A percentile compares a stretch with the other conserved stretches of the same genome.
Conservation (phyloP, 2,113 vertebrate species). For the Pseudopodoces humilis region DNA sequence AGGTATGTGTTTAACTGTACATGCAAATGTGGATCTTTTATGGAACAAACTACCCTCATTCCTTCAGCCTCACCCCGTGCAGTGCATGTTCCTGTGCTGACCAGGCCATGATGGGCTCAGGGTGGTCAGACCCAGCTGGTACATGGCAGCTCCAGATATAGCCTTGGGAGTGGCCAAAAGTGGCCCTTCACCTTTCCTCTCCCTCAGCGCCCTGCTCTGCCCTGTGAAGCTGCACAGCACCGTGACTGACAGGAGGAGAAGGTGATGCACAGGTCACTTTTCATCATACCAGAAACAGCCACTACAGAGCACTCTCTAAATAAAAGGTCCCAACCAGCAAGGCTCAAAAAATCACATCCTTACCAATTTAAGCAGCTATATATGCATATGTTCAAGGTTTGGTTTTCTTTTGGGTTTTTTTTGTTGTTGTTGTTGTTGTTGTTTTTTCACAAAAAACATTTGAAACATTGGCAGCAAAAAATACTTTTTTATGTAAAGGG, state of each 20-base stretch:
- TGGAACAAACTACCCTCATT: accelerated
- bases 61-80: neutral
- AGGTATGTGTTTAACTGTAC: neutral
- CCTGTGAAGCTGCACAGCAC: neutral
- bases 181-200: neutral
- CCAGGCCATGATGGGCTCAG: accelerated
- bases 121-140: neutral
- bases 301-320: neutral
- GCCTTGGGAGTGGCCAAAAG: neutral
- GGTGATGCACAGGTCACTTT: neutral
- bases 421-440: too few species aligned
- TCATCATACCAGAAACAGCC: neutral
- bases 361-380: neutral
- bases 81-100: accelerated
- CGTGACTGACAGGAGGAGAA: accelerated
- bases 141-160: neutral
- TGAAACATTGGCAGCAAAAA: neutral
- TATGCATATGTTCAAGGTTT: neutral
- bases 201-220: neutral
- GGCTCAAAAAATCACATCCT: neutral
- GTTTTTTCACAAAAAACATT: neutral
- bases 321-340: accelerated
- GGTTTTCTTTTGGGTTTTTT: neutral
- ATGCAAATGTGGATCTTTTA: neutral
- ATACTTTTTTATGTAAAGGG: neutral